Percentiles rank a stretch among this genome's conserved stretches.
Conservation (phyloP, 2,888 invertebrate species). For the Rhagonycha fulva region DNA sequence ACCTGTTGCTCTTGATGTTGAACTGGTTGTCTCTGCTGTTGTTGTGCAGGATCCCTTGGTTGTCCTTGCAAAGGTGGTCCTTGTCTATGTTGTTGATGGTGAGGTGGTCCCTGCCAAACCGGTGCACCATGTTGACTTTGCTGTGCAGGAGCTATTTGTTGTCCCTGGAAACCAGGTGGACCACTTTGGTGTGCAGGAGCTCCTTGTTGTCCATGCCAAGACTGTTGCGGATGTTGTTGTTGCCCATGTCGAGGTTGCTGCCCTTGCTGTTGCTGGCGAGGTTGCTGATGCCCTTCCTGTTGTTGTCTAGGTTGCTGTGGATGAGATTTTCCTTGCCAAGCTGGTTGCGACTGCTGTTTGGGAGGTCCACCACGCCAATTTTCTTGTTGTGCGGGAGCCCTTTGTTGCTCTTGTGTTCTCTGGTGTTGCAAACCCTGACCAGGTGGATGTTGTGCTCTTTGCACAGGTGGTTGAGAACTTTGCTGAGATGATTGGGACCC, state of each 20-base stretch:
- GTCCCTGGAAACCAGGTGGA: conserved; percentile 12
- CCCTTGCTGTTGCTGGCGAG: conserved; percentile 1
- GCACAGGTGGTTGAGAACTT: too few relatives aligned
- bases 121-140: conserved; percentile 15
- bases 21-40: background rate
- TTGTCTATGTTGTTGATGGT: conserved; percentile 6
- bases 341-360: background rate
- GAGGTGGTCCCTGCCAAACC: conserved; percentile 8
- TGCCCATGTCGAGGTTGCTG: conserved; percentile 6
- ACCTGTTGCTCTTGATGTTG: background rate
- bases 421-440: background rate
- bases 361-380: background rate
- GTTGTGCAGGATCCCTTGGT: background rate
- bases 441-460: background rate
- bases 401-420: background rate
- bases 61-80: background rate
- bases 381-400: background rate
- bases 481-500: background rate
- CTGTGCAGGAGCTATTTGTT: conserved; percentile 7
- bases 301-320: background rate
- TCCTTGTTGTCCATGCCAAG: conserved; percentile 14
- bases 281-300: background rate
- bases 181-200: conserved; percentile 11
- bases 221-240: conserved; percentile 16
- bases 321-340: too few relatives aligned